Conservation (phyloP, 2,888 invertebrate genomes). For the Netelia virgata region DNA sequence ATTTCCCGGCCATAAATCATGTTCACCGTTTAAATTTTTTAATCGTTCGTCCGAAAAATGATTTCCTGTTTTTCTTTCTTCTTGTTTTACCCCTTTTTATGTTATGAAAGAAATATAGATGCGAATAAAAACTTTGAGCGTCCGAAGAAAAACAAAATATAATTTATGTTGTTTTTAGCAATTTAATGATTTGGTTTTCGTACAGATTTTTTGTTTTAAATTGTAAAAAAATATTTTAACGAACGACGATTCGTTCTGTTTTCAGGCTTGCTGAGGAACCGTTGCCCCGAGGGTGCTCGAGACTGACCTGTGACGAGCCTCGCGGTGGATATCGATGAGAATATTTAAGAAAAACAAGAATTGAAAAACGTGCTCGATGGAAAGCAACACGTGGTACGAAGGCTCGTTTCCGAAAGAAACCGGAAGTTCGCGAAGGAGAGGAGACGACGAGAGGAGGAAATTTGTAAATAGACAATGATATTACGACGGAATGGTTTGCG, state of each 20-base stretch:
- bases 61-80: too few relatives aligned
- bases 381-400: conserved; percentile 11
- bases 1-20: too few relatives aligned
- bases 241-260: conserved; percentile 50
- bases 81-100: too few relatives aligned
- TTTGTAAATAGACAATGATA: conserved; percentile 58
- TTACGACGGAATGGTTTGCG: background rate
- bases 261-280: conserved; percentile 80
- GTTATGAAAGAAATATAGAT: too few relatives aligned
- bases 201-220: background rate
- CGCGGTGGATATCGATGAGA: conserved; percentile 62
- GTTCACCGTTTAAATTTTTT: too few relatives aligned
- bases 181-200: background rate
- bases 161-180: background rate
- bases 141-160: background rate
- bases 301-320: conserved; percentile 76
- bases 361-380: conserved; percentile 24
- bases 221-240: background rate
- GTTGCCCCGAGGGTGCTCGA: conserved; percentile 77
- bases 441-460: conserved; percentile 2
- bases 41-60: too few relatives aligned
- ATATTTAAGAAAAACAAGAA: conserved; percentile 21
- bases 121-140: too few relatives aligned
- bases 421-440: conserved; percentile 21
- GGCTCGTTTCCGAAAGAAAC: conserved; percentile 1